Evolutionary conservation across 2,113 vertebrate genomes (phyloP).

Genomic region (Colinus virginianus): DNA sequence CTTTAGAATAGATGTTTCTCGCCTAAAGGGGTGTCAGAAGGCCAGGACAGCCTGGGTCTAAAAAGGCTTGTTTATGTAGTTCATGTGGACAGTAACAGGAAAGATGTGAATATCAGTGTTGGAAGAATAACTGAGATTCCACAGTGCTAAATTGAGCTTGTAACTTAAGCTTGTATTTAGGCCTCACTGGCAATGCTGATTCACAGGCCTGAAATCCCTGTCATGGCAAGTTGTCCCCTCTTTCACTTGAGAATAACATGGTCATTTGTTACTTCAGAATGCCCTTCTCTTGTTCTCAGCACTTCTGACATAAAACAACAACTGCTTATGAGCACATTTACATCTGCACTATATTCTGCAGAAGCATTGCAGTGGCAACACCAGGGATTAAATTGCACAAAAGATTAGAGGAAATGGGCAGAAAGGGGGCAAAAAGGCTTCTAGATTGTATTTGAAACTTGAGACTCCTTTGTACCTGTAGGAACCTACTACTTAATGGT

Average conservation of each 20-base stretch:
- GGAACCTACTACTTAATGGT: background rate
- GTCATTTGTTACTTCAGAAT: background rate
- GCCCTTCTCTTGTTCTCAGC: background rate
- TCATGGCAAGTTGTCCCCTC: background rate
- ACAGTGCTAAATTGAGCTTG: background rate
- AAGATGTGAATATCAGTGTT: background rate
- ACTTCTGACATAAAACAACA: background rate
- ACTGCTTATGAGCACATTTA: too few relatives aligned
- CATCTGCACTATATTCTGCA: background rate
- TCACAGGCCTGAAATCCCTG: background rate
- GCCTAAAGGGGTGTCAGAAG: background rate
- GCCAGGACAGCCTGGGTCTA: background rate
- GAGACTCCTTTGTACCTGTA: background rate
- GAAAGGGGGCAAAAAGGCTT: background rate
- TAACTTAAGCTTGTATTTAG: background rate
- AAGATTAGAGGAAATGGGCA: background rate
- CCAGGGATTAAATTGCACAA: background rate
- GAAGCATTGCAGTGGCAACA: background rate
- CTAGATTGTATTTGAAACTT: background rate
- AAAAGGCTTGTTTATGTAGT: background rate
- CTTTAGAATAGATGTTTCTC: background rate
- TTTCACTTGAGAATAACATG: background rate
- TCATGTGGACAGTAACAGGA: background rate
- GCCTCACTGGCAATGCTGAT: background rate
- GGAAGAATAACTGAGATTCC: background rate